Conservation (phyloP, 2,888 invertebrate species). For the Pharmacophagus antenor region DNA sequence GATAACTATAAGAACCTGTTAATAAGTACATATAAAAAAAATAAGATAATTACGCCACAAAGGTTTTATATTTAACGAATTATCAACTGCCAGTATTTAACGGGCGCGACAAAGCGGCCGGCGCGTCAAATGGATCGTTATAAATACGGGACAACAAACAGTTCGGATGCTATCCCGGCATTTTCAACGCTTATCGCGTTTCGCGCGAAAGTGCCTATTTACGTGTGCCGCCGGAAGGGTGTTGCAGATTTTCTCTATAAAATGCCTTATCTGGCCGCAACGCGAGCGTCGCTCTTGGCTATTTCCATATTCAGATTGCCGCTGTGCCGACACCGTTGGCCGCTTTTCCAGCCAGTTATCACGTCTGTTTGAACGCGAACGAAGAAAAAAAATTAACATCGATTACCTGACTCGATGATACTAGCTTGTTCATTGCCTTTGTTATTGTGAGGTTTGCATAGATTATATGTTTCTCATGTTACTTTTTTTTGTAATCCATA, state of each 20-base stretch:
- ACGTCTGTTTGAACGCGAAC: neutral
- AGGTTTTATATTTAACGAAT: too few species aligned
- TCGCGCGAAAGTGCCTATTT: slow-evolving; percentile 44
- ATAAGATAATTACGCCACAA: too few species aligned
- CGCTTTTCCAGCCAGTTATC: slow-evolving; percentile 21
- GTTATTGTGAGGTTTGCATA: too few species aligned
- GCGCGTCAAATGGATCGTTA: slow-evolving; percentile 1
- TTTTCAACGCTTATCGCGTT: slow-evolving; percentile 55
- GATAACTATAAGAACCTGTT: too few species aligned
- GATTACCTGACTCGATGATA: too few species aligned
- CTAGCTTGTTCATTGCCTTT: too few species aligned
- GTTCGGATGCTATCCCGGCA: slow-evolving; percentile 29
- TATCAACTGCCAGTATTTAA: too few species aligned
- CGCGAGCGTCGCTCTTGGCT: slow-evolving; percentile 62
- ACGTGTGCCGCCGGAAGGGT: slow-evolving; percentile 50
- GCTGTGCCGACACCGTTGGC: slow-evolving; percentile 36
- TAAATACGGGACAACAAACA: neutral
- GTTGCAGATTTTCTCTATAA: slow-evolving; percentile 59
- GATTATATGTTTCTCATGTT: too few species aligned
- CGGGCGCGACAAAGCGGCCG: neutral
- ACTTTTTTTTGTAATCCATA: too few species aligned
- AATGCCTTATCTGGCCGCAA: slow-evolving; percentile 72
- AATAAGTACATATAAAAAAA: too few species aligned
- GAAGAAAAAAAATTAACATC: neutral
- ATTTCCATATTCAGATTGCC: slow-evolving; percentile 73